A percentile compares a stretch with the other conserved stretches of the same genome.
Evolutionary conservation across 2,888 invertebrate genomes (phyloP).

Genomic region (Bhutanitis thaidina): DNA sequence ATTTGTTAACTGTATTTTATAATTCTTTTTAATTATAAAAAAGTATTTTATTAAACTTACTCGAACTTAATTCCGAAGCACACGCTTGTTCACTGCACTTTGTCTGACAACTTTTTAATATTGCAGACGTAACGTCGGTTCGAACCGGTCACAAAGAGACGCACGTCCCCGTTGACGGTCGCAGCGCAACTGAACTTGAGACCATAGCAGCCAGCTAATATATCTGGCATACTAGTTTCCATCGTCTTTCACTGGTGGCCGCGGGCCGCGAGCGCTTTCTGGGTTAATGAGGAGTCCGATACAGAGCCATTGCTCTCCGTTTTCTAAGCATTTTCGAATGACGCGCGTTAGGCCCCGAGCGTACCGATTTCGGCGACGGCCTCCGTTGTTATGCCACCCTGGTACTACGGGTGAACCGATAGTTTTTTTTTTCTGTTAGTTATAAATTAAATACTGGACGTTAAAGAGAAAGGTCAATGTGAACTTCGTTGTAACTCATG

Average conservation of each 20-base stretch:
- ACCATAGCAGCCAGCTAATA: conserved; percentile 50
- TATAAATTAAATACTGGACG: neutral
- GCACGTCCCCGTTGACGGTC: conserved; percentile 25
- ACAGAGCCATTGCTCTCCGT: conserved; percentile 48
- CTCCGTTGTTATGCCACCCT: conserved; percentile 55
- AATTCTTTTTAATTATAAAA: neutral
- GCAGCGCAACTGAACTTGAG: conserved; percentile 32
- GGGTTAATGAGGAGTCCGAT: conserved; percentile 74
- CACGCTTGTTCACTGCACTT: conserved; percentile 30
- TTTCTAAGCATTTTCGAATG: conserved; percentile 74
- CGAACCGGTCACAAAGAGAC: conserved; percentile 22
- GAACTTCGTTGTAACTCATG: neutral
- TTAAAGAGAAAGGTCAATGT: neutral
- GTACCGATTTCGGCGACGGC: conserved; percentile 22
- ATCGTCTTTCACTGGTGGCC: conserved; percentile 72
- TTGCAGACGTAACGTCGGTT: neutral
- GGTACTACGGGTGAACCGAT: conserved; percentile 28
- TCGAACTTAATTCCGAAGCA: conserved; percentile 24
- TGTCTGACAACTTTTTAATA: conserved; percentile 1
- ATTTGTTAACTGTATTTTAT: neutral
- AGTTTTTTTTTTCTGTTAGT: neutral
- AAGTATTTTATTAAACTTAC: conserved; percentile 12
- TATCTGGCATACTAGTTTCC: conserved; percentile 73
- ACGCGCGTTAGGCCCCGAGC: conserved; percentile 37
- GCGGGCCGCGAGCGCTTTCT: conserved; percentile 61